These are phyloP conservation scores for Callithrix jacchus DNA, from an alignment of 2,113 vertebrate species.

Conservation along the genomic window DNA sequence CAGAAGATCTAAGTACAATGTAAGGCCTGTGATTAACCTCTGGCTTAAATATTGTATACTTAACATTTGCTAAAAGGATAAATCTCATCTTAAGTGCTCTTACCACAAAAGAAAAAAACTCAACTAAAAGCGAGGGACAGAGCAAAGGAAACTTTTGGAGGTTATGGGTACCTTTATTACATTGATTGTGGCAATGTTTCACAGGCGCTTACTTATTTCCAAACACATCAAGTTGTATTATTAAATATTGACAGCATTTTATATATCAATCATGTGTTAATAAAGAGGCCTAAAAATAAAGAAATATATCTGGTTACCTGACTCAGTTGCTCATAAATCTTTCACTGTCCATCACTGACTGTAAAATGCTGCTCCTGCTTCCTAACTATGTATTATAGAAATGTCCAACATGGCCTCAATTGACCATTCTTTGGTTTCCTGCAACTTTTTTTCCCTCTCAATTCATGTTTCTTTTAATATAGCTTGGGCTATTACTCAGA, in stretches of 20 bases:
- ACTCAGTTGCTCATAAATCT: background rate
- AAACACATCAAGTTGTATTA: background rate
- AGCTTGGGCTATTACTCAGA: background rate
- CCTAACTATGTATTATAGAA: background rate
- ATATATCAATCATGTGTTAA: background rate
- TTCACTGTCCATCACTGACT: background rate
- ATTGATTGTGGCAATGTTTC: background rate
- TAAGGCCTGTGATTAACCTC: no score
- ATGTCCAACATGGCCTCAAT: background rate
- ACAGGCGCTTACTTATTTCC: background rate
- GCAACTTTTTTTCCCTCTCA: background rate
- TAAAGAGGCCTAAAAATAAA: background rate
- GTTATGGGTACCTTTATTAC: background rate
- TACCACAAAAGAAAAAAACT: background rate
- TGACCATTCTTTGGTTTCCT: background rate
- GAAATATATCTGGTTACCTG: background rate
- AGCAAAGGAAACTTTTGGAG: background rate
- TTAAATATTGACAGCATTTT: background rate
- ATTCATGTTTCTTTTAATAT: background rate
- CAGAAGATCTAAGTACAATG: background rate
- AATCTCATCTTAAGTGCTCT: background rate
- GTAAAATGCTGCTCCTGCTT: background rate
- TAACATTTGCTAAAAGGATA: background rate
- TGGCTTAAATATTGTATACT: background rate
- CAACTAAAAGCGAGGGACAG: background rate